phyloP scores from a whole-genome alignment of 2,113 vertebrate species.

The Ardeotis arabs region DNA sequence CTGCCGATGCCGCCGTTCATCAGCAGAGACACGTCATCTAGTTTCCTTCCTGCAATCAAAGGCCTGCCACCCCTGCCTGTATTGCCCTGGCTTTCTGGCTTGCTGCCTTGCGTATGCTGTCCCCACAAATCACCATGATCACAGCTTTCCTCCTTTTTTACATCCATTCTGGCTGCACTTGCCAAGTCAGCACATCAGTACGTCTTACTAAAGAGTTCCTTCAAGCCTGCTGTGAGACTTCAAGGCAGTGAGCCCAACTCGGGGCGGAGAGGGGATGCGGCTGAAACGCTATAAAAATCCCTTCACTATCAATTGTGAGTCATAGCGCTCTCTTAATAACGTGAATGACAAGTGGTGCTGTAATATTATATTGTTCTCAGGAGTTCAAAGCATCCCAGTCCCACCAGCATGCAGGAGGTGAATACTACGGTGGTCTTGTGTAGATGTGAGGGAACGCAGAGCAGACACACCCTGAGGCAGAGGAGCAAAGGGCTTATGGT shows the following conservation, averaged over 20 bases:
- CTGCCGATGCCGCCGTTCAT: background rate
- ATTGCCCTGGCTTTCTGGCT: background rate
- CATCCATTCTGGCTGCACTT: background rate
- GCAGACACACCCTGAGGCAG: background rate
- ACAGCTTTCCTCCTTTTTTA: background rate
- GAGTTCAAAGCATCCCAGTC: background rate
- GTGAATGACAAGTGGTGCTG: background rate
- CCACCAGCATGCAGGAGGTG: background rate
- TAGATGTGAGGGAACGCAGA: background rate
- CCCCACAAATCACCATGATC: rapidly evolving
- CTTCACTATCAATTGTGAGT: background rate
- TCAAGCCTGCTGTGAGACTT: background rate
- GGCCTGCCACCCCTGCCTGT: background rate
- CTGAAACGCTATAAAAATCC: background rate
- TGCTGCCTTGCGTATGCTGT: background rate
- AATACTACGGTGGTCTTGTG: background rate
- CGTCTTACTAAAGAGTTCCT: background rate
- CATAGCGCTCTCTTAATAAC: background rate
- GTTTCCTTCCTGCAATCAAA: rapidly evolving
- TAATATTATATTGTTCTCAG: background rate
- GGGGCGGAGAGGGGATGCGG: background rate
- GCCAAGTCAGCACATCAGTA: background rate
- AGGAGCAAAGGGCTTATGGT: background rate
- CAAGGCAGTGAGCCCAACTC: background rate
- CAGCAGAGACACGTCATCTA: rapidly evolving